Base-by-base conservation (phyloP, 2,888 invertebrate genomes). In the Prenolepis imparis region DNA sequence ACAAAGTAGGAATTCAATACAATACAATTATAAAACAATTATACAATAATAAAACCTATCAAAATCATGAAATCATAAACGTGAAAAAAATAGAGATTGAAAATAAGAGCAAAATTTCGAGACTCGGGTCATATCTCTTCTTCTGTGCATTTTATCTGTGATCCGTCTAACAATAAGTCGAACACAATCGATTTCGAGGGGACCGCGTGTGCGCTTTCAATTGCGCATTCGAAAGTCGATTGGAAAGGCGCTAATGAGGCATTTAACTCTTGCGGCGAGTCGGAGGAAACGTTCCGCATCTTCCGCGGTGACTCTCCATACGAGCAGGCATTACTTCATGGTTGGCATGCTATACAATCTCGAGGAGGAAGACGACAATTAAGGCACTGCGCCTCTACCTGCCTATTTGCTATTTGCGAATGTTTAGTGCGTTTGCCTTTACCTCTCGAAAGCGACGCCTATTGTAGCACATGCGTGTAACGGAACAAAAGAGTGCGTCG, bases 281-380 rank as follows among this genome's bases (percentile, higher is more conserved):
- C 68, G 67, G 64, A 61, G 61, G 68, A 36, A 80, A 80, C 84
- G 78, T 84, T 83, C 85, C 77, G 64, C 84, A 80, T 88, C 78
- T 66, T 84, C 66, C 39, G 55, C 64, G 80, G 66, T 44, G 82
- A 82, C 84, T 88, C 87, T 89, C 86, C 90, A 89, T 88, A 90
- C 87, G 86, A 89, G 86, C 84, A 77, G 67, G 81, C 83, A 81
- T 87, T 82, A 85, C 84, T 91, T 90, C 90, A 88, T 90, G 89
- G 84, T 91, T 89, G 88, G 88, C 84, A 87, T 91, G 77, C 86
- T 84, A 41, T 84, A 87, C 86, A 85, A 89, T 90, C 86, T 86
- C 84, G 83, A 87, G 84, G 91, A 93, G 94, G 94, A 94, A 94
- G 92, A 90, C 91, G 92, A 93, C 94, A 93, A 94, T 94, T 94